Evolutionary conservation across 2,888 invertebrate genomes (phyloP).

Genomic region (Didymodactylos carnosus): DNA sequence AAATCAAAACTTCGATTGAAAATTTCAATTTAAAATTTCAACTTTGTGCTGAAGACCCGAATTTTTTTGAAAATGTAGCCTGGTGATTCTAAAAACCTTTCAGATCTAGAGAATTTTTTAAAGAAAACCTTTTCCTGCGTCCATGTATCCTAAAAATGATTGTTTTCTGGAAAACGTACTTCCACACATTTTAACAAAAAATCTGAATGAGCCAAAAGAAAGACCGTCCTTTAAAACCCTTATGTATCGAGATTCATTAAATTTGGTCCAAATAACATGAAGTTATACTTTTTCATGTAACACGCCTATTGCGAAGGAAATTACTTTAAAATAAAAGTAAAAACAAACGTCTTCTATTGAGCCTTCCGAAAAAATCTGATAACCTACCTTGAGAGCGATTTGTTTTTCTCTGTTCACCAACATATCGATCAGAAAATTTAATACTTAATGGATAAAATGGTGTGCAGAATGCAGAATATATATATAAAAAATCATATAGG

Average conservation of each 20-base stretch:
- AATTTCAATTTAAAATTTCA: no score
- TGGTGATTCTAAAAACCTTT: neutral
- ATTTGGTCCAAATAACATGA: neutral
- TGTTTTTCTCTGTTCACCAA: neutral
- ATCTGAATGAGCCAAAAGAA: neutral
- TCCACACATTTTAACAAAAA: neutral
- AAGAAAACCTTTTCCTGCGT: neutral
- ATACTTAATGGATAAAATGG: neutral
- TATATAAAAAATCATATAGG: neutral
- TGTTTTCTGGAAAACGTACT: neutral
- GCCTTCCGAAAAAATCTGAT: neutral
- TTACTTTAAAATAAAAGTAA: neutral
- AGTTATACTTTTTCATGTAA: neutral
- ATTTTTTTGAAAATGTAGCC: no score
- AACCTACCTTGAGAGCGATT: neutral
- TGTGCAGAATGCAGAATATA: neutral
- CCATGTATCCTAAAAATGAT: neutral
- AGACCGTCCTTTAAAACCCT: neutral
- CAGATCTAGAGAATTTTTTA: neutral
- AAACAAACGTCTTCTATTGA: neutral
- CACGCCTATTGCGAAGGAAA: neutral
- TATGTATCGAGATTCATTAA: neutral
- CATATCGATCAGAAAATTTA: neutral
- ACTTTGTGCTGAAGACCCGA: no score
- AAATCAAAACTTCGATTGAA: no score